A percentile compares a stretch with the other conserved stretches of the same genome.
Conservation (phyloP, 2,797 vertebrate genomes). For the Parauchenoglanis ngamensis region DNA sequence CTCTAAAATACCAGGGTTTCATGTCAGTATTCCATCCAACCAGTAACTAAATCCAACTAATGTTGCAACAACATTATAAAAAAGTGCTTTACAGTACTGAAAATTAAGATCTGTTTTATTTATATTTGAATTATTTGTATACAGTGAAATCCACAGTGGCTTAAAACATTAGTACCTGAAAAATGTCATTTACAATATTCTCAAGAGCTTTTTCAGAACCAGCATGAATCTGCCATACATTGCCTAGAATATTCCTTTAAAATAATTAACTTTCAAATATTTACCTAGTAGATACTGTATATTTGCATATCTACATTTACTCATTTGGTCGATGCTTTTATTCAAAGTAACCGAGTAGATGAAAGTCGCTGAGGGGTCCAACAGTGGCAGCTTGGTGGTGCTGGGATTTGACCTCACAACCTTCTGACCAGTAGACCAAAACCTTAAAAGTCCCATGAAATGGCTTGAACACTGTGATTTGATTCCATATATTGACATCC, state of each 20-base stretch:
- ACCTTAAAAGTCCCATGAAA: background rate
- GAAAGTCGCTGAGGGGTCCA: background rate
- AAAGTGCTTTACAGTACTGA: background rate
- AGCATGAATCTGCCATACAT: background rate
- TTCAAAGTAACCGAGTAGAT: background rate
- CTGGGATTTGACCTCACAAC: background rate
- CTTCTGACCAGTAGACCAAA: background rate
- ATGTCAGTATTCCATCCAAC: background rate
- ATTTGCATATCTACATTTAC: background rate
- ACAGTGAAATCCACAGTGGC: background rate
- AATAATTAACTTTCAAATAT: background rate
- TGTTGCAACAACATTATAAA: background rate
- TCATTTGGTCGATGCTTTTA: background rate
- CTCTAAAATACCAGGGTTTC: constrained; percentile 2
- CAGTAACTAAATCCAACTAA: background rate
- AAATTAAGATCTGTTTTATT: background rate
- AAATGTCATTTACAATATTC: constrained; percentile 1
- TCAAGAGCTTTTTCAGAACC: background rate
- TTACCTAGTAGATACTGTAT: background rate
- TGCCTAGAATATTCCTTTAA: background rate
- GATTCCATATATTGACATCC: background rate
- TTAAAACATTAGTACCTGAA: background rate
- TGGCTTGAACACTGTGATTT: background rate
- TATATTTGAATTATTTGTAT: background rate
- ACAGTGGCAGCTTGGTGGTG: background rate